Base-by-base conservation (phyloP, 1,140 invertebrate species). In the Apis florea region DNA sequence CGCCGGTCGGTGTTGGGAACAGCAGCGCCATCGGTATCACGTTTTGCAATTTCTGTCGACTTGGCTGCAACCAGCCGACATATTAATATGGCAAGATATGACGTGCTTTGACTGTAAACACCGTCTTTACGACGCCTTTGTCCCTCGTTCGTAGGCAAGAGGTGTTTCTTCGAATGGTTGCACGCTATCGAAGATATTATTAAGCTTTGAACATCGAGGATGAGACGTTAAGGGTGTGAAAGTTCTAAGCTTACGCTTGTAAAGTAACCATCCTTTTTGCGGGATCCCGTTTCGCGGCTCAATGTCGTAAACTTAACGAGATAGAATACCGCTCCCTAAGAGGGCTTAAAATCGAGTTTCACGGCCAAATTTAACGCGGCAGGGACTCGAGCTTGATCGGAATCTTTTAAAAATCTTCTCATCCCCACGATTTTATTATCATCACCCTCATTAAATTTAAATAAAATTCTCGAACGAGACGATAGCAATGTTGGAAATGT, bases 21-120 rank as follows among this genome's bases (percentile, higher is more conserved):
- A 51, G 66, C 81, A 58, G 51, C 53, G 31, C 24, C 58, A 56
- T 61, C 61, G 49, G 56, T 67, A 24, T 49, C 71, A 26, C 83
- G 79, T 74, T 77, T 79, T 56, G 64, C 82, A 81, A 81, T 77
- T 77, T 86, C 85, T 47, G 31, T 61, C 56, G 56, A 17, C 13
- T 53, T 66, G 64, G 51, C 49, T 0, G 61, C 63, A 54, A 77
- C 69, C 15, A 31, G 24, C 17, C 53, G 59, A 75, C 59, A 17
- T 83, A 86, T 86, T 86, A 85, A 79, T 71, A 61, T 51, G 40
- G 47, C 54, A 15, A 58, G 54, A 76, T 51, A 76, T 67, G 40
- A 69, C 77, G 80, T 77, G 71, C 63, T 26, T 24, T 59, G 74
- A 47, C 6, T 78, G 71, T 49, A 76, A 83, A 58, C 63, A 72